A percentile compares a stretch with the other conserved stretches of the same genome.
Conservation (phyloP, 2,797 vertebrate species). For the Anomalospiza imberbis region DNA sequence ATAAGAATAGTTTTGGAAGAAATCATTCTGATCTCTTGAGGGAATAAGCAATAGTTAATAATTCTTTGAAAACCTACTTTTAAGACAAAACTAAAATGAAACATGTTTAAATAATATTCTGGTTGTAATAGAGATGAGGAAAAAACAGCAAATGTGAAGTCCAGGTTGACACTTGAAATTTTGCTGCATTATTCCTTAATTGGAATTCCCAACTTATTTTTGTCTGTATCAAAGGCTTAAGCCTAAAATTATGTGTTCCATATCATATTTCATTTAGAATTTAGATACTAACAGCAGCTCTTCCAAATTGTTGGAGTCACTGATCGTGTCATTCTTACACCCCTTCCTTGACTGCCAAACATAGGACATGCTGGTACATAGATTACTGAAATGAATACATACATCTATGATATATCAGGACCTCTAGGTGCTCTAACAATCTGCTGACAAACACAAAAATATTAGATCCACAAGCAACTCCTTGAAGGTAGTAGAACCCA, state of each 20-base stretch:
- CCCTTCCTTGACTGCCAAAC: neutral
- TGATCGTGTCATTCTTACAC: neutral
- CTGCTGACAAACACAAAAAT: neutral
- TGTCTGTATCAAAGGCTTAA: neutral
- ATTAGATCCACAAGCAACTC: neutral
- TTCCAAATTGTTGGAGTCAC: neutral
- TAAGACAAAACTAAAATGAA: constrained; percentile 24
- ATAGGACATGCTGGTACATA: neutral
- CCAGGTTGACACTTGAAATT: neutral
- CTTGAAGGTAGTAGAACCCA: neutral
- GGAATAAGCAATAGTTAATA: constrained; percentile 44
- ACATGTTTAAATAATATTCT: constrained; percentile 31
- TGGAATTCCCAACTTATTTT: neutral
- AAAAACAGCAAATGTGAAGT: neutral
- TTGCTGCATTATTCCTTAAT: neutral
- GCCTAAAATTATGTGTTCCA: neutral
- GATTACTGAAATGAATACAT: neutral
- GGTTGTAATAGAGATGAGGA: constrained; percentile 20
- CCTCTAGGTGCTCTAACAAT: neutral
- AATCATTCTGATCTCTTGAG: constrained; percentile 21
- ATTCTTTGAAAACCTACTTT: neutral
- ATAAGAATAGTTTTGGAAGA: neutral
- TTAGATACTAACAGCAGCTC: constrained; percentile 1
- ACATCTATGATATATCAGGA: neutral
- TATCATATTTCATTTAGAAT: neutral